Percentiles rank a stretch among this genome's conserved stretches.
phyloP scores from a whole-genome alignment of 2,888 invertebrate genomes.

The Vannuccia rotundouncinata region DNA sequence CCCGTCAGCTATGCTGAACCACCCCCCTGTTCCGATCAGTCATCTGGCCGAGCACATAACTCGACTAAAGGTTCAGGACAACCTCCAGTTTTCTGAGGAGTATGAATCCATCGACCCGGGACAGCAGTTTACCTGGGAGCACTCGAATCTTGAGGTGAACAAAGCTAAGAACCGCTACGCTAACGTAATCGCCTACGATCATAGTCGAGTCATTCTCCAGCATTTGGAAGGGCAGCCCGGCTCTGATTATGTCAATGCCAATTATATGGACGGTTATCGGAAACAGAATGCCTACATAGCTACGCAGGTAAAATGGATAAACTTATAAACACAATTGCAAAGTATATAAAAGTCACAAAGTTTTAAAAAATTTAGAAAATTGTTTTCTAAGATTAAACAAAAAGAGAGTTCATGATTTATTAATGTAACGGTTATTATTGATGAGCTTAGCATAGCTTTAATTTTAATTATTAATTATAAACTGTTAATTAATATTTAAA shows the following conservation, averaged over 20 bases:
- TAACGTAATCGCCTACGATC: slow-evolving; percentile 97
- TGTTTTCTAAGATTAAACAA: not conserved
- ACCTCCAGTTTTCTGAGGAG: slow-evolving; percentile 92
- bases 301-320: slow-evolving; percentile 64
- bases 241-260: slow-evolving; percentile 96
- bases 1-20: slow-evolving; percentile 14
- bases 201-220: slow-evolving; percentile 86
- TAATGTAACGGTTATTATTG: too few relatives aligned
- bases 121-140: slow-evolving; percentile 93
- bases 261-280: slow-evolving; percentile 96
- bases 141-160: slow-evolving; percentile 92
- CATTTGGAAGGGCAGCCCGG: slow-evolving; percentile 78
- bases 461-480: too few relatives aligned
- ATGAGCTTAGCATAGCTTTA: too few relatives aligned
- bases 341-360: too few relatives aligned
- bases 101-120: slow-evolving; percentile 72
- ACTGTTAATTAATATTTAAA: too few relatives aligned
- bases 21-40: slow-evolving; percentile 64
- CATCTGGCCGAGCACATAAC: slow-evolving; percentile 92
- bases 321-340: too few relatives aligned
- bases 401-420: not conserved
- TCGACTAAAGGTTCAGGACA: slow-evolving; percentile 85
- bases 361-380: slow-evolving; percentile 7
- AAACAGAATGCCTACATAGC: slow-evolving; percentile 97
- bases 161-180: slow-evolving; percentile 99